Percentiles rank a stretch among this genome's conserved stretches.
phyloP scores from a whole-genome alignment of 2,797 vertebrate genomes.

The Phalloptychus januarius region DNA sequence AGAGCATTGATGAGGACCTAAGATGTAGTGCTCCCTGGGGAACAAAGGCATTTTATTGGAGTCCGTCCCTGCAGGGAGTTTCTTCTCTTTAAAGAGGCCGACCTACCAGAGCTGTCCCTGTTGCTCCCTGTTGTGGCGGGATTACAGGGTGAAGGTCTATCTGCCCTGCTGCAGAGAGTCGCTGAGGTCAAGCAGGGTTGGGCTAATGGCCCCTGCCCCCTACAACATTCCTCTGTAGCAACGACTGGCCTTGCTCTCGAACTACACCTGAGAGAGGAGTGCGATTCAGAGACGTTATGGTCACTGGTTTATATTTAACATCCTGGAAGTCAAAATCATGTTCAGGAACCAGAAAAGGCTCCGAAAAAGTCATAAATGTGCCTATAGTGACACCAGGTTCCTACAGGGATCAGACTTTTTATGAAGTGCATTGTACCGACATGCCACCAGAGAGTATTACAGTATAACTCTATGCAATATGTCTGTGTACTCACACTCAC shows the following conservation, averaged over 20 bases:
- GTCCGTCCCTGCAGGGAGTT: constrained; percentile 67
- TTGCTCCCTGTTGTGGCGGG: constrained; percentile 60
- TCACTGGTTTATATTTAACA: not conserved
- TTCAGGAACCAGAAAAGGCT: no score
- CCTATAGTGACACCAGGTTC: not conserved
- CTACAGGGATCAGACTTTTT: not conserved
- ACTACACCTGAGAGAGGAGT: constrained; percentile 12
- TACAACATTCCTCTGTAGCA: constrained; percentile 45
- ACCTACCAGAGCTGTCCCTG: constrained; percentile 49
- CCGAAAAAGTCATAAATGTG: not conserved
- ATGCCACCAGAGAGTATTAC: not conserved
- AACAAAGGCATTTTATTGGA: constrained; percentile 78
- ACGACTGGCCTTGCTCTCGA: constrained; percentile 19
- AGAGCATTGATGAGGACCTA: constrained; percentile 59
- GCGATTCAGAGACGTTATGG: not conserved
- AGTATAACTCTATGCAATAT: not conserved
- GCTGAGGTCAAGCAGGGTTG: constrained; percentile 59
- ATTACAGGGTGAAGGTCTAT: constrained; percentile 70
- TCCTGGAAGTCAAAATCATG: not conserved
- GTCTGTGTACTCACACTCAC: not conserved
- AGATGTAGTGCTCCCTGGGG: constrained; percentile 57
- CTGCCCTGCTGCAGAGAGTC: constrained; percentile 41
- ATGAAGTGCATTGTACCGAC: not conserved
- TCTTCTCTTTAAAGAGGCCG: constrained; percentile 57
- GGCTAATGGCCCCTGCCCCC: constrained; percentile 40